Evolutionary conservation across 2,113 vertebrate species (phyloP).

Genomic region (Rhea americana): DNA sequence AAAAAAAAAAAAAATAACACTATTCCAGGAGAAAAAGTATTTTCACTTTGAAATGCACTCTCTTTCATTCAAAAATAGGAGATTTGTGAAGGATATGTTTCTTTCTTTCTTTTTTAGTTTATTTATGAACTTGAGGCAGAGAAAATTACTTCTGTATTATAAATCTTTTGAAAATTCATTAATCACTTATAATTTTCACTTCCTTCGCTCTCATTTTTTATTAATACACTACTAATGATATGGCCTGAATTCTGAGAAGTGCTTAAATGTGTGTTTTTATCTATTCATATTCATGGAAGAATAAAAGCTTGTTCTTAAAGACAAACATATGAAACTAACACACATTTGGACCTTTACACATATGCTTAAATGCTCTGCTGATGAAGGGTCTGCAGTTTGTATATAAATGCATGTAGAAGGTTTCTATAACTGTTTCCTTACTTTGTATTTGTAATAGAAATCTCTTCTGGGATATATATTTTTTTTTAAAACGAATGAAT

Average conservation of each 20-base stretch:
- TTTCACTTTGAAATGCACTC: not conserved
- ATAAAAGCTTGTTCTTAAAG: not conserved
- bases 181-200: not conserved
- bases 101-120: not conserved
- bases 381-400: not conserved
- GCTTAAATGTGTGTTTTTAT: not conserved
- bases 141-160: not conserved
- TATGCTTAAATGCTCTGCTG: not conserved
- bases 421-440: not conserved
- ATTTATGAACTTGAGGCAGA: not conserved
- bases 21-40: not conserved
- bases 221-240: not conserved
- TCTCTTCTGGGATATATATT: not conserved
- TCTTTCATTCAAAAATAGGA: not conserved
- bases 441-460: not conserved
- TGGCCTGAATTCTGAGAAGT: not conserved
- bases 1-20: not conserved
- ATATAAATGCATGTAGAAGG: not conserved
- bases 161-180: not conserved
- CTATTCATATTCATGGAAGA: not conserved
- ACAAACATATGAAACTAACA: not conserved
- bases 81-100: not conserved
- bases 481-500: not conserved
- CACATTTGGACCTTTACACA: not conserved
- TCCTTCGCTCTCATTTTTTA: not conserved